phyloP scores from a whole-genome alignment of 1,140 invertebrate genomes.

The Acarapis woodi region DNA sequence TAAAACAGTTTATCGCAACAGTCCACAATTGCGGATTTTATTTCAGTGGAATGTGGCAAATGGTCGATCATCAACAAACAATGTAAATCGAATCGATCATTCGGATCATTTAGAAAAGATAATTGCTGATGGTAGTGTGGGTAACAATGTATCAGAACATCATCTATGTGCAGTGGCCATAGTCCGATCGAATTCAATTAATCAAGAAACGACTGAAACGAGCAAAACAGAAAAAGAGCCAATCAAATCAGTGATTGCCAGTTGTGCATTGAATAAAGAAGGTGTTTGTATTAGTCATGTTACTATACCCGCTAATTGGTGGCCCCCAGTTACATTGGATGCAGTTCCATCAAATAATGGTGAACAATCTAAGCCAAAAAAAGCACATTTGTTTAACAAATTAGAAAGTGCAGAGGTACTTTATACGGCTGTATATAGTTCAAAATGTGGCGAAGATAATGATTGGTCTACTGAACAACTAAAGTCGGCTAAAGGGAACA shows the following conservation, averaged over 20 bases:
- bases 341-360: conserved; percentile 19
- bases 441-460: conserved; percentile 9
- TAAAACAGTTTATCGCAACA: conserved; percentile 43
- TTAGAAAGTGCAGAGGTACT: conserved; percentile 41
- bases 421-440: conserved; percentile 34
- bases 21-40: conserved; percentile 51
- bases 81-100: background rate
- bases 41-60: conserved; percentile 75
- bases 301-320: conserved; percentile 53
- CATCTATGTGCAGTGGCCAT: too few relatives aligned
- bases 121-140: too few relatives aligned
- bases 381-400: too few relatives aligned
- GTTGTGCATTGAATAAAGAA: conserved; percentile 23
- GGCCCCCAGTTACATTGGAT: conserved; percentile 25
- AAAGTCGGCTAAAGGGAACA: too few relatives aligned
- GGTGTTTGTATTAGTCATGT: conserved; percentile 53
- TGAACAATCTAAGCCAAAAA: conserved; percentile 38
- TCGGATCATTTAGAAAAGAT: conserved; percentile 5
- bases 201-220: conserved; percentile 12
- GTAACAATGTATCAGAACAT: too few relatives aligned
- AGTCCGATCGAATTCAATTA: conserved; percentile 9
- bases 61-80: background rate
- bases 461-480: conserved; percentile 2
- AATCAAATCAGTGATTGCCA: conserved; percentile 26
- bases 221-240: conserved; percentile 11